Evolutionary conservation across 2,888 invertebrate species (phyloP).

Genomic region (Stenurella melanura): DNA sequence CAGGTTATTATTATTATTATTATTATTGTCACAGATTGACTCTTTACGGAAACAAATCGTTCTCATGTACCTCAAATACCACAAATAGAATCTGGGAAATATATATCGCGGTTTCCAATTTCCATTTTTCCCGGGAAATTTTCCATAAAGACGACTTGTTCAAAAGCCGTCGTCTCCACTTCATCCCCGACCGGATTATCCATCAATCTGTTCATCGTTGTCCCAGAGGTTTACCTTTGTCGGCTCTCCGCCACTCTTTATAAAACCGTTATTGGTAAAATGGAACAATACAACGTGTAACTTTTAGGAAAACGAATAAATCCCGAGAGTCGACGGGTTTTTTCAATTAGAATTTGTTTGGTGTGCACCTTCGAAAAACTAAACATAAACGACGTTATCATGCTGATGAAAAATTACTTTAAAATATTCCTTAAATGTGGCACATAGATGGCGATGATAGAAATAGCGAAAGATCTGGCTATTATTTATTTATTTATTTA

Average conservation of each 20-base stretch:
- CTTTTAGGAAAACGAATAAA: no score
- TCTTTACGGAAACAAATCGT: not conserved
- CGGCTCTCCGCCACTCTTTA: conserved; percentile 33
- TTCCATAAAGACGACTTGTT: conserved; percentile 11
- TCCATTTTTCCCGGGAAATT: not conserved
- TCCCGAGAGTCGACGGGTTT: no score
- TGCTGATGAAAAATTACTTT: no score
- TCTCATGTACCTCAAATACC: conserved; percentile 3
- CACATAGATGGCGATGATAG: no score
- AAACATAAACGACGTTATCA: no score
- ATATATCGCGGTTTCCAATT: conserved; percentile 19
- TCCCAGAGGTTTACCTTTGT: conserved; percentile 31
- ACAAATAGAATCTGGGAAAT: conserved; percentile 13
- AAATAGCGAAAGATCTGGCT: no score
- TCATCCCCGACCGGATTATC: conserved; percentile 26
- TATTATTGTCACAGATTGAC: no score
- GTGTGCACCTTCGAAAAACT: no score
- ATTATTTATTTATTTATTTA: no score
- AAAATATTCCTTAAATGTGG: no score
- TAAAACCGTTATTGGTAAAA: conserved; percentile 31
- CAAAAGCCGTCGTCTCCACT: conserved; percentile 1
- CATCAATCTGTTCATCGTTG: conserved; percentile 32
- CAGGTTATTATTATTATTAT: no score
- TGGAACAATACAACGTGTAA: not conserved
- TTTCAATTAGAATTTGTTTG: no score